Percentiles rank a stretch among this genome's conserved stretches.
Evolutionary conservation across 2,797 vertebrate species (phyloP).

Genomic region (Eleutherodactylus coqui): DNA sequence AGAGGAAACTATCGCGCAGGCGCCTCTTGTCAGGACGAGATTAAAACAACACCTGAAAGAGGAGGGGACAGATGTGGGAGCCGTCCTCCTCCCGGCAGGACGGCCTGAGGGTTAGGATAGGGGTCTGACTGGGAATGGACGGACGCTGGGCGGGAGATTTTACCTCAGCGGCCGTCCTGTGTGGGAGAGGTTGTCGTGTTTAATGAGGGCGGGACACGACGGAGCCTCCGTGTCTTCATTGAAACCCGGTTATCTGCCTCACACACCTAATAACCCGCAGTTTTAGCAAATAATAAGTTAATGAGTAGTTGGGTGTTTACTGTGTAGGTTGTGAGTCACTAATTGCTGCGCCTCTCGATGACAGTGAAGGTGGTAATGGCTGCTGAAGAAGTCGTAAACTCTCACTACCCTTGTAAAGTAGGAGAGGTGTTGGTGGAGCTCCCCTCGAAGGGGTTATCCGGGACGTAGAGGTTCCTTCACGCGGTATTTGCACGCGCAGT

Average conservation of each 20-base stretch:
- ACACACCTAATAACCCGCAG: constrained; percentile 31
- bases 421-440: no score
- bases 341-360: neutral
- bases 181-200: neutral
- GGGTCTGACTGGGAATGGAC: neutral
- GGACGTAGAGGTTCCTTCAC: no score
- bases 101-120: neutral
- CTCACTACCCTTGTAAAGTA: no score
- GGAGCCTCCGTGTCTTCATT: neutral
- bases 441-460: no score
- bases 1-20: constrained; percentile 22
- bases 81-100: neutral
- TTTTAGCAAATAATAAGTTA: constrained; percentile 34
- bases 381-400: neutral
- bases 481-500: no score
- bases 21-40: neutral
- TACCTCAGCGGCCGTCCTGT: neutral
- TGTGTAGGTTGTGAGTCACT: constrained; percentile 31
- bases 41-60: constrained; percentile 51
- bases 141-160: neutral
- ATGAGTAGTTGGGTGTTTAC: constrained; percentile 36
- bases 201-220: neutral
- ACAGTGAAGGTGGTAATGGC: neutral
- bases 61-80: neutral
- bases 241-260: neutral